Conservation (phyloP, 2,888 invertebrate species). For the Eupithecia tripunctaria region DNA sequence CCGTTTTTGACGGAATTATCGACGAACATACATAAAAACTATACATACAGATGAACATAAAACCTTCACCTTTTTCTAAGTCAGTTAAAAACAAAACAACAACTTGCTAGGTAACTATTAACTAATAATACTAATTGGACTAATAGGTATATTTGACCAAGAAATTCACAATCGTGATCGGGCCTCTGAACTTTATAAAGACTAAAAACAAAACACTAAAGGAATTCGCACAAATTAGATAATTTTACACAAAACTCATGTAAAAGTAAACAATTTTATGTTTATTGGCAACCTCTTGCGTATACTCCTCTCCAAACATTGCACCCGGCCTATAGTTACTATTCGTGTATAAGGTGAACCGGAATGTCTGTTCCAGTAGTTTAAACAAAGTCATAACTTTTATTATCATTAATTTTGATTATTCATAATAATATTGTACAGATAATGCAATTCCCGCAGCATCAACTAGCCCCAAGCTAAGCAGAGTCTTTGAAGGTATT, state of each 20-base stretch:
- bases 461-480: too few species aligned
- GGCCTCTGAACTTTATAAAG: background rate
- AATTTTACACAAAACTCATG: constrained; percentile 22
- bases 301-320: constrained; percentile 33
- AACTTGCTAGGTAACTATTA: too few species aligned
- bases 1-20: too few species aligned
- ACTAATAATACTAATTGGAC: too few species aligned
- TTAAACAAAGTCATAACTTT: background rate
- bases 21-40: too few species aligned
- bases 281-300: constrained; percentile 41
- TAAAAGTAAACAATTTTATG: constrained; percentile 22
- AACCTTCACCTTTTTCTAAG: too few species aligned
- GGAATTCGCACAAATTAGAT: constrained; percentile 19
- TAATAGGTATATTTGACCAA: background rate
- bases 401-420: background rate
- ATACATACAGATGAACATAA: too few species aligned
- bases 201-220: constrained; percentile 18
- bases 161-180: background rate
- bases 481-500: background rate
- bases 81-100: too few species aligned
- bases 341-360: background rate
- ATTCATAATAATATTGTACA: background rate
- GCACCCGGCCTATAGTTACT: constrained; percentile 21
- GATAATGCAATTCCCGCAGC: too few species aligned
- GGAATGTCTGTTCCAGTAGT: background rate